A percentile compares a stretch with the other conserved stretches of the same genome.
Conservation (phyloP, 2,797 vertebrate genomes). For the Spatula versicolor region DNA sequence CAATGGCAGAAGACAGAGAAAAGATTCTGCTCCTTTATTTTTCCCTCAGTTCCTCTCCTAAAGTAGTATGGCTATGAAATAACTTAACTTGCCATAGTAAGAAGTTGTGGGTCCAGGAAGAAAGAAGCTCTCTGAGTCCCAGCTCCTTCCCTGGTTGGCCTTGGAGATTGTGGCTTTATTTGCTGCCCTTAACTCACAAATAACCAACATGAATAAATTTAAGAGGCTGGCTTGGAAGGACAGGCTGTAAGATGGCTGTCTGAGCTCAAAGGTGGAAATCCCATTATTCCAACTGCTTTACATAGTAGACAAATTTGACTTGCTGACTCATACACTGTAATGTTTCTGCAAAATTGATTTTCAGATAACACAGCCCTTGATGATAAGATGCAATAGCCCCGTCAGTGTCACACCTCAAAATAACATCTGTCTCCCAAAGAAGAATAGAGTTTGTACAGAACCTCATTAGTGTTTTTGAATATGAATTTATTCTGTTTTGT, state of each 20-base stretch:
- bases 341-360: background rate
- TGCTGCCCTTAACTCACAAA: background rate
- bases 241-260: background rate
- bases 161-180: fast-evolving
- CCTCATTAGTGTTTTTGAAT: background rate
- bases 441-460: background rate
- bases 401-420: background rate
- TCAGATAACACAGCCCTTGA: background rate
- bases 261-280: background rate
- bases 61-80: background rate
- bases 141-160: background rate
- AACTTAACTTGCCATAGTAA: background rate
- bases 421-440: background rate
- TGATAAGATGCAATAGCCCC: background rate
- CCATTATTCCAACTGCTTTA: background rate
- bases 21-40: background rate
- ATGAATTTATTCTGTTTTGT: conserved; percentile 63
- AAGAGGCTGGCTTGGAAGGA: background rate
- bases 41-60: background rate
- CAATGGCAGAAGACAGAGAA: background rate
- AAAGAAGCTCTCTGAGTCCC: background rate
- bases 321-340: background rate
- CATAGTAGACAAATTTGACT: background rate
- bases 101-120: background rate
- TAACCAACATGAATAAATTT: fast-evolving